A percentile compares a stretch with the other conserved stretches of the same genome.
Conservation (phyloP, 2,113 vertebrate genomes). For the Podarcis muralis region DNA sequence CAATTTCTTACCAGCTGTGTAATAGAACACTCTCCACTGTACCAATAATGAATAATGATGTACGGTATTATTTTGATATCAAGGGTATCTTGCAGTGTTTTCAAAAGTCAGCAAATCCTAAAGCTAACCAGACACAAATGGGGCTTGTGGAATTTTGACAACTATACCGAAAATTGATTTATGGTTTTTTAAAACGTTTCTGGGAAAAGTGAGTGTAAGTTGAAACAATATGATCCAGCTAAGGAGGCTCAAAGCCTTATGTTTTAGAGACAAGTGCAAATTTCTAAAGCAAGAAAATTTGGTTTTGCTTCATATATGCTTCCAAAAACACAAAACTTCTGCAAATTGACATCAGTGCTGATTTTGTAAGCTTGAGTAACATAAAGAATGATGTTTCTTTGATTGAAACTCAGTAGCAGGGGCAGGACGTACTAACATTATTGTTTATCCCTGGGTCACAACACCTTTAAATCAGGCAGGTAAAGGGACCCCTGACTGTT, state of each 20-base stretch:
- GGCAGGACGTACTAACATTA: background rate
- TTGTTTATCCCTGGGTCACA: background rate
- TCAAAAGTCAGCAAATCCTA: background rate
- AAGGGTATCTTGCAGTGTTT: background rate
- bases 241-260: background rate
- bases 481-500: too few relatives aligned
- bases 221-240: background rate
- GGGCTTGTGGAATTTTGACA: background rate
- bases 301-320: background rate
- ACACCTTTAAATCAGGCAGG: background rate
- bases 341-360: background rate
- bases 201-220: background rate
- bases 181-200: background rate
- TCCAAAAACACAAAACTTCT: background rate
- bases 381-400: background rate
- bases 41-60: background rate
- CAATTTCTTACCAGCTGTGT: background rate
- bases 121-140: background rate
- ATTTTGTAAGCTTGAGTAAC: background rate
- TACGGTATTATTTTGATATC: background rate
- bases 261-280: background rate
- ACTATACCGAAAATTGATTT: background rate
- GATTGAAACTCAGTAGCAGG: background rate
- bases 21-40: background rate
- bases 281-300: background rate